A percentile compares a stretch with the other conserved stretches of the same genome.
These are phyloP conservation scores for Tangara arthus DNA, from an alignment of 2,797 vertebrate genomes.

Conservation along the genomic window DNA sequence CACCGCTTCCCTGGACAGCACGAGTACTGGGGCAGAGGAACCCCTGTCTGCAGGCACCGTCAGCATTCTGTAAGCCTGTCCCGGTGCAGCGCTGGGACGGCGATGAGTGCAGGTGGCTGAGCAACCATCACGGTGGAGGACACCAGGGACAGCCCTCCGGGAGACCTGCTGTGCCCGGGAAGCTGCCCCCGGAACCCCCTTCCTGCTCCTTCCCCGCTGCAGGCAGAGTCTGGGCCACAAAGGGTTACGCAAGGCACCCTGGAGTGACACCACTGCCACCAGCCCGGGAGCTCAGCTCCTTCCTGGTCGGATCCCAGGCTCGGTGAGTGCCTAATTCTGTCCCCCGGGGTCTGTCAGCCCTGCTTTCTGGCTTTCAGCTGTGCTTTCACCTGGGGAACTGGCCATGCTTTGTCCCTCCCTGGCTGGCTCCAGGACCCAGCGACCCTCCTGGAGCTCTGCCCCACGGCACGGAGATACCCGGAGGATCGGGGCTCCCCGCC, in stretches of 20 bases:
- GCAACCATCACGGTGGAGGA: neutral
- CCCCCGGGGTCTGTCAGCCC: neutral
- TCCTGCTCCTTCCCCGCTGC: neutral
- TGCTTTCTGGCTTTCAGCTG: neutral
- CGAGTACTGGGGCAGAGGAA: no score
- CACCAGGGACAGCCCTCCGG: neutral
- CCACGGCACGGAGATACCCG: neutral
- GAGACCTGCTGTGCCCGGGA: neutral
- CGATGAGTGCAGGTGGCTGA: neutral
- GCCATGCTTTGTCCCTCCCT: neutral
- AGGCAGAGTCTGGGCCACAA: slow-evolving; percentile 44
- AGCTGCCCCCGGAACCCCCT: neutral
- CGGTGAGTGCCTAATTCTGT: slow-evolving; percentile 37
- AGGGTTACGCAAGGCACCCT: slow-evolving; percentile 53
- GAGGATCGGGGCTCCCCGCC: neutral
- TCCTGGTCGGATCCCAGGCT: slow-evolving; percentile 41
- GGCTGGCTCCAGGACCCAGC: neutral
- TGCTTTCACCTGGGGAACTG: neutral
- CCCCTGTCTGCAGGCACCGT: rapidly evolving
- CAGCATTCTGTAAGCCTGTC: neutral
- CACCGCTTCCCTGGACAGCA: neutral
- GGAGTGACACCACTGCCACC: slow-evolving; percentile 57
- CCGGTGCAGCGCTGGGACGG: neutral
- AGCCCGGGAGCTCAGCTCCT: slow-evolving; percentile 31
- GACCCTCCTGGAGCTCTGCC: neutral